Conservation (phyloP, 2,113 vertebrate species). For the Emydura subglobosa region DNA sequence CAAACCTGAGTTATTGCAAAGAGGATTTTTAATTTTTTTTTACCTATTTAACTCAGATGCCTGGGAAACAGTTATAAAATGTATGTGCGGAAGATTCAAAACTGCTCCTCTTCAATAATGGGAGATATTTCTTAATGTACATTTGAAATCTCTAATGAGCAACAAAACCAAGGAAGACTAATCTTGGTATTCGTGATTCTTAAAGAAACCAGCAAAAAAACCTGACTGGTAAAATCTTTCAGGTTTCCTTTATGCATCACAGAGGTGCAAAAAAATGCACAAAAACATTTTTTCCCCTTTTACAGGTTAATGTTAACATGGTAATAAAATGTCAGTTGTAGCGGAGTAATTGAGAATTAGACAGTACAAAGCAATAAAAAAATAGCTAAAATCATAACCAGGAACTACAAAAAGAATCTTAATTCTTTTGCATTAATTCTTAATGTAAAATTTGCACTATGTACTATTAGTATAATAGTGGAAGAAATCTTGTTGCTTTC, state of each 20-base stretch:
- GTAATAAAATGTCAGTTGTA: not conserved
- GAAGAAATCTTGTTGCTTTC: not conserved
- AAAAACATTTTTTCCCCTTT: not conserved
- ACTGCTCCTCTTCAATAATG: not conserved
- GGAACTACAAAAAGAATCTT: not conserved
- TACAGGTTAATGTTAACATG: not conserved
- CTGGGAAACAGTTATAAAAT: not conserved
- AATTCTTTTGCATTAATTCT: not conserved
- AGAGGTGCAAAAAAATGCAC: not conserved
- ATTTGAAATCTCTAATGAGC: not conserved
- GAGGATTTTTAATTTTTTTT: not conserved
- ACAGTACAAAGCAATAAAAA: conserved; percentile 2
- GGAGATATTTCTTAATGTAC: not conserved
- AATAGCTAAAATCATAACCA: not conserved
- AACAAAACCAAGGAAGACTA: not conserved
- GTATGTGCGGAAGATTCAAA: not conserved
- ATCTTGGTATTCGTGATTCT: not conserved
- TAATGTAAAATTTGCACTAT: not conserved
- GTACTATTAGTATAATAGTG: not conserved
- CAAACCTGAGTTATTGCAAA: not conserved
- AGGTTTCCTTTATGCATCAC: not conserved
- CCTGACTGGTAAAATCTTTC: not conserved
- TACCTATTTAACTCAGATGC: not conserved
- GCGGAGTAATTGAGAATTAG: not conserved
- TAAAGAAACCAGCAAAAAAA: not conserved